A percentile compares a stretch with the other conserved stretches of the same genome.
phyloP scores from a whole-genome alignment of 2,888 invertebrate genomes.

The Melanotus villosus region DNA sequence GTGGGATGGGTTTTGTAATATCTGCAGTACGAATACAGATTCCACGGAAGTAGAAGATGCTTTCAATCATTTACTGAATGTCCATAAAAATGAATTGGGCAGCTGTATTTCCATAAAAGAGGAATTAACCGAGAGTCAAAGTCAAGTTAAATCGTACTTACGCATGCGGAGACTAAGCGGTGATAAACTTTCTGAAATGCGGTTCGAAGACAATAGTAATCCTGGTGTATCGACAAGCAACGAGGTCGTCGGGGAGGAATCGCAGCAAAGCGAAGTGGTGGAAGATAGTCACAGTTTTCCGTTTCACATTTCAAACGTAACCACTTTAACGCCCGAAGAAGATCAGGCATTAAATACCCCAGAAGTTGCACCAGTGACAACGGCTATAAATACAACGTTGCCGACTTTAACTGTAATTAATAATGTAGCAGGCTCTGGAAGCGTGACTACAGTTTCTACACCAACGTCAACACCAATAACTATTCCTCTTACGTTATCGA shows the following conservation, averaged over 20 bases:
- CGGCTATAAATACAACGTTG: neutral
- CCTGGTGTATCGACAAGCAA: neutral
- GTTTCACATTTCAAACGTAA: constrained; percentile 52
- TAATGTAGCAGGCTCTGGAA: neutral
- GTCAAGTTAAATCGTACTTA: constrained; percentile 33
- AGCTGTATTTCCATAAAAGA: neutral
- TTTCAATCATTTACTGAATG: constrained; percentile 47
- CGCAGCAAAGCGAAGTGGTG: neutral
- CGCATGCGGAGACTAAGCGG: constrained; percentile 68
- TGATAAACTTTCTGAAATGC: constrained; percentile 65
- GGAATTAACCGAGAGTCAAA: neutral
- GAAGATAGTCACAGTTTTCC: constrained; percentile 55
- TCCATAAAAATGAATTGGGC: constrained; percentile 10
- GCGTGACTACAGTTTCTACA: neutral
- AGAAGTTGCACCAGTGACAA: neutral
- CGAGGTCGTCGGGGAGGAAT: neutral
- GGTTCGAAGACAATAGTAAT: constrained; percentile 54
- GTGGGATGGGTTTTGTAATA: constrained; percentile 44
- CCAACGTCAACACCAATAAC: constrained; percentile 7
- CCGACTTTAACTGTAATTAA: neutral
- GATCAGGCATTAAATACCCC: constrained; percentile 25
- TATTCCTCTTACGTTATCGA: constrained; percentile 11
- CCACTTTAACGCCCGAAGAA: constrained; percentile 49
- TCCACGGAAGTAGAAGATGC: constrained; percentile 38
- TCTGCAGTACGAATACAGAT: constrained; percentile 46